A percentile compares a stretch with the other conserved stretches of the same genome.
These are phyloP conservation scores for Lacerta viridis DNA, from an alignment of 2,797 vertebrate genomes.

Conservation along the genomic window DNA sequence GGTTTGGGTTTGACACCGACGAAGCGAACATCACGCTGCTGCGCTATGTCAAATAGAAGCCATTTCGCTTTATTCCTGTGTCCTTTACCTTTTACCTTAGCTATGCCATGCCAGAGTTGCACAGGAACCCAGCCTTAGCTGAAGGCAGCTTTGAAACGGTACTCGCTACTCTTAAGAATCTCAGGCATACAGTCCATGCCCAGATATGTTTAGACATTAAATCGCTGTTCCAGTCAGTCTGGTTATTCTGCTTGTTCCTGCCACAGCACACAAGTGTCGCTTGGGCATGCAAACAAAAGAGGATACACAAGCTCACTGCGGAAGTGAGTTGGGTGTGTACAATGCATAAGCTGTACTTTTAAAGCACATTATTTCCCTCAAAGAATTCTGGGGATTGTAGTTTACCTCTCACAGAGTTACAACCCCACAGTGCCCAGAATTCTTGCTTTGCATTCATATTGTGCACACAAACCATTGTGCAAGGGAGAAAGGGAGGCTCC, in stretches of 20 bases:
- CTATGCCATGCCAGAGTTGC: background rate
- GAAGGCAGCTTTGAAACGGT: background rate
- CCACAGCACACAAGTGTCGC: background rate
- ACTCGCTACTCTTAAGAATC: background rate
- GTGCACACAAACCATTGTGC: background rate
- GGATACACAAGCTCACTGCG: background rate
- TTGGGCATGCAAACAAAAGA: background rate
- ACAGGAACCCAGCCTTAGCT: background rate
- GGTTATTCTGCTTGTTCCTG: slow-evolving; percentile 8
- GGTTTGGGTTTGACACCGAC: no score
- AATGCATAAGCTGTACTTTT: background rate
- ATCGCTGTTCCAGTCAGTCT: background rate
- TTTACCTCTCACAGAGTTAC: no score
- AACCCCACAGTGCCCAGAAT: no score
- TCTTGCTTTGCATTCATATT: no score
- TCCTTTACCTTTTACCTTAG: background rate
- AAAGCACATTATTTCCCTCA: no score
- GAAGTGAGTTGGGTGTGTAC: background rate
- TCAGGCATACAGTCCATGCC: background rate
- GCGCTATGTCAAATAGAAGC: no score
- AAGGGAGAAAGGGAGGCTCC: background rate
- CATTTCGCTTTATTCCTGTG: no score
- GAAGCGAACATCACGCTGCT: no score
- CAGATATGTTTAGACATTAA: background rate
- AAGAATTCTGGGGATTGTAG: no score